These are phyloP conservation scores for Drosophila pallidifrons DNA, from an alignment of 1,140 invertebrate species.

Conservation along the genomic window DNA sequence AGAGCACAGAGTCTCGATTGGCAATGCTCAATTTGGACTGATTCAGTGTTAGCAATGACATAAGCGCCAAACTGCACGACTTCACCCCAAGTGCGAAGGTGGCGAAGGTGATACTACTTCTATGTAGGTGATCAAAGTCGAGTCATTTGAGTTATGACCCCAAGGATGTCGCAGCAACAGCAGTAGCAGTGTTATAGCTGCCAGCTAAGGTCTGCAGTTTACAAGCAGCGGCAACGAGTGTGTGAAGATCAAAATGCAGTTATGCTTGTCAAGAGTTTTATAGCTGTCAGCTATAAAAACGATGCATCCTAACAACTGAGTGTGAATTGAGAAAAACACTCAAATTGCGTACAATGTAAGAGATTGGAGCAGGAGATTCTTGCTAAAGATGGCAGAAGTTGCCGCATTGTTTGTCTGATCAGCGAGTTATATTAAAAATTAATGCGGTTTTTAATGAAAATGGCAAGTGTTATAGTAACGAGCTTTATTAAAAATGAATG, in stretches of 20 bases:
- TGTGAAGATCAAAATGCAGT: neutral
- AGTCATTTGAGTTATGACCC: conserved; percentile 16
- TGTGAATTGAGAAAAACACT: too few species aligned
- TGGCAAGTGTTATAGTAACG: too few species aligned
- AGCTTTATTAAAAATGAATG: too few species aligned
- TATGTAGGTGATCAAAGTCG: conserved; percentile 19
- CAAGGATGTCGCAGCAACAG: neutral
- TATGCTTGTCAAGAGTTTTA: neutral
- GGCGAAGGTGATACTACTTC: too few species aligned
- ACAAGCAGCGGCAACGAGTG: neutral
- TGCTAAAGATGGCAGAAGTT: too few species aligned
- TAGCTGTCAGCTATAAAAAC: too few species aligned
- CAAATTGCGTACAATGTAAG: too few species aligned
- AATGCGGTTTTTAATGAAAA: too few species aligned
- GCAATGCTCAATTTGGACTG: conserved; percentile 41
- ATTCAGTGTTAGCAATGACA: conserved; percentile 40
- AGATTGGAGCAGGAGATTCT: too few species aligned
- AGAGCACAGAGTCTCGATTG: conserved; percentile 4
- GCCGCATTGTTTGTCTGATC: too few species aligned
- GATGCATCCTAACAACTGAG: too few species aligned
- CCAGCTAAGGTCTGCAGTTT: neutral
- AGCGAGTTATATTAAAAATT: too few species aligned
- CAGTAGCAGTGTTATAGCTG: neutral
- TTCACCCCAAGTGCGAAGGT: conserved; percentile 6
- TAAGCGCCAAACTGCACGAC: conserved; percentile 32